These are phyloP conservation scores for Palloptera scutellata DNA, from an alignment of 2,888 invertebrate genomes.

Conservation along the genomic window DNA sequence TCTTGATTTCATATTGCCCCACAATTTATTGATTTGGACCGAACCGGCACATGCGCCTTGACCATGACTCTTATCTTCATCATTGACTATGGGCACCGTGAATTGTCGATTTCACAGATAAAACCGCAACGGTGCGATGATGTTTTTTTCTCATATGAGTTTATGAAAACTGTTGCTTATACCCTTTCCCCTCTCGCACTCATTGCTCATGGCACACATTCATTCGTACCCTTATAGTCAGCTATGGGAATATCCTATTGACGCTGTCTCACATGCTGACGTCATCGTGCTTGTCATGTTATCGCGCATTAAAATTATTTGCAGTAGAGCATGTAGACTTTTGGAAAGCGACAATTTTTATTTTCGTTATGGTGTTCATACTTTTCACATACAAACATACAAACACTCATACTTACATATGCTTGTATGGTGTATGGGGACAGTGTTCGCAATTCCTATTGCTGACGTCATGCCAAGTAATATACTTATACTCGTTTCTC, in stretches of 20 bases:
- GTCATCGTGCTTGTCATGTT: conserved; percentile 31
- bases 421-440: not conserved
- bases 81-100: conserved; percentile 4
- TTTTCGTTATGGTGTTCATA: conserved; percentile 6
- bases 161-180: conserved; percentile 1
- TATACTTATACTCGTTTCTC: no score
- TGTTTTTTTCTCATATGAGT: no score
- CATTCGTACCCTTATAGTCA: not conserved
- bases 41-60: conserved; percentile 53
- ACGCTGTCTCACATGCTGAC: conserved; percentile 32
- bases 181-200: not conserved
- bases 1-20: conserved; percentile 57
- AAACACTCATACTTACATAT: conserved; percentile 7
- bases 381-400: conserved; percentile 13
- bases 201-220: not conserved
- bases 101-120: conserved; percentile 13
- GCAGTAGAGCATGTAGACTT: not conserved
- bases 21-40: conserved; percentile 52
- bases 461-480: conserved; percentile 23
- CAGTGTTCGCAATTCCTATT: not conserved
- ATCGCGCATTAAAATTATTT: conserved; percentile 22
- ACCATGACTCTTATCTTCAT: conserved; percentile 40
- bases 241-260: conserved; percentile 25
- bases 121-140: not conserved
- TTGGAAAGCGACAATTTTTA: no score